Percentiles rank a stretch among this genome's conserved stretches.
These are phyloP conservation scores for Varanus salvator DNA, from an alignment of 2,113 vertebrate genomes.

Conservation along the genomic window DNA sequence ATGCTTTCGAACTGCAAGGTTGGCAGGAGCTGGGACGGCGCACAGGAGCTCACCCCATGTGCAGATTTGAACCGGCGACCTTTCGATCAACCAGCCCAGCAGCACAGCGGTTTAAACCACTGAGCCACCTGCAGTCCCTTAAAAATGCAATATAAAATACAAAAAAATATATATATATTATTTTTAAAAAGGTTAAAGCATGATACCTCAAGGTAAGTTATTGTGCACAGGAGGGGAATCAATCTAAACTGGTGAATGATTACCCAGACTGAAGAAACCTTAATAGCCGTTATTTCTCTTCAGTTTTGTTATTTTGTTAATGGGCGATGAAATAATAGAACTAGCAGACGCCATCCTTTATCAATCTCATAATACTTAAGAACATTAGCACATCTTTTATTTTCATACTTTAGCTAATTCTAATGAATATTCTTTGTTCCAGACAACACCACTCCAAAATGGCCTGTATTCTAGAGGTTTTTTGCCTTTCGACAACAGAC, in stretches of 20 bases:
- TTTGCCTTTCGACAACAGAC: not conserved
- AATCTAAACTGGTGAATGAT: too few relatives aligned
- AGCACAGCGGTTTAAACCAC: too few relatives aligned
- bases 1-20: too few relatives aligned
- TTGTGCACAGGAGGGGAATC: too few relatives aligned
- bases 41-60: too few relatives aligned
- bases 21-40: too few relatives aligned
- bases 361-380: not conserved
- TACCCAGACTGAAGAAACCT: not conserved
- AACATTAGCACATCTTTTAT: not conserved
- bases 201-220: not conserved
- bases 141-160: too few relatives aligned
- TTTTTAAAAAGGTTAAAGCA: not conserved
- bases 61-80: too few relatives aligned
- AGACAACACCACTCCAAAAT: not conserved
- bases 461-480: not conserved
- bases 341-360: not conserved
- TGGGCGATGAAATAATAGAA: not conserved
- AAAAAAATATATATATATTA: too few relatives aligned
- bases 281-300: not conserved
- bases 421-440: not conserved
- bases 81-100: too few relatives aligned
- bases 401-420: not conserved
- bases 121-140: too few relatives aligned
- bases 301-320: not conserved